Evolutionary conservation across 2,797 vertebrate genomes (phyloP).

Genomic region (Heliangelus exortis): DNA sequence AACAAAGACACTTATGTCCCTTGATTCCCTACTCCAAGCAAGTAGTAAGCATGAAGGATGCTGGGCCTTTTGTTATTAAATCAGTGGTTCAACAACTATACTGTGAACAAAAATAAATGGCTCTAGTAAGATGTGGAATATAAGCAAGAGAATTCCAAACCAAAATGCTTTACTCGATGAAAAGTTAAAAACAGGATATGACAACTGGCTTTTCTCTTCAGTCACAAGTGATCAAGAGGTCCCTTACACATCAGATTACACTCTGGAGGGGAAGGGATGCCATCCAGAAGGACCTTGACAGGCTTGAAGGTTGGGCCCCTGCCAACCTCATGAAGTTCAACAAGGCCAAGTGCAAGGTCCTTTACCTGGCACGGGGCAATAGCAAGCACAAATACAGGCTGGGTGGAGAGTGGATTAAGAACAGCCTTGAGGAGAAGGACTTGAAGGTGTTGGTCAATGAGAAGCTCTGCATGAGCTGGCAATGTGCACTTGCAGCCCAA

Average conservation of each 20-base stretch:
- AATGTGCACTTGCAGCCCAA: too few relatives aligned
- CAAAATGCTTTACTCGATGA: not conserved
- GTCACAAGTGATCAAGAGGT: not conserved
- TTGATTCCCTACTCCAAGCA: not conserved
- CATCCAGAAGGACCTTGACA: too few relatives aligned
- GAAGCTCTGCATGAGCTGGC: too few relatives aligned
- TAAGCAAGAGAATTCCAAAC: not conserved
- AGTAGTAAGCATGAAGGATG: not conserved
- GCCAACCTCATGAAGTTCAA: too few relatives aligned
- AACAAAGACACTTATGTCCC: not conserved
- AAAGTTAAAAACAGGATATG: not conserved
- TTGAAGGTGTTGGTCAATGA: not conserved
- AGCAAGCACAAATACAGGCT: too few relatives aligned
- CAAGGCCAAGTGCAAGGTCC: too few relatives aligned
- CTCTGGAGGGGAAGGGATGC: too few relatives aligned
- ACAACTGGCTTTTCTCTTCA: not conserved
- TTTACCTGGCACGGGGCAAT: too few relatives aligned
- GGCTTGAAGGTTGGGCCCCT: too few relatives aligned
- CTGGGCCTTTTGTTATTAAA: not conserved
- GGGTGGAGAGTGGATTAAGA: too few relatives aligned
- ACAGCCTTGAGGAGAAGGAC: too few relatives aligned
- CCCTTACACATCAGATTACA: not conserved
- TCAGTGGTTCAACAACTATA: not conserved
- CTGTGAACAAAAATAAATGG: not conserved
- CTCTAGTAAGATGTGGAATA: not conserved